Conservation (phyloP, 1,140 invertebrate species). For the Eupristina koningsbergeri region DNA sequence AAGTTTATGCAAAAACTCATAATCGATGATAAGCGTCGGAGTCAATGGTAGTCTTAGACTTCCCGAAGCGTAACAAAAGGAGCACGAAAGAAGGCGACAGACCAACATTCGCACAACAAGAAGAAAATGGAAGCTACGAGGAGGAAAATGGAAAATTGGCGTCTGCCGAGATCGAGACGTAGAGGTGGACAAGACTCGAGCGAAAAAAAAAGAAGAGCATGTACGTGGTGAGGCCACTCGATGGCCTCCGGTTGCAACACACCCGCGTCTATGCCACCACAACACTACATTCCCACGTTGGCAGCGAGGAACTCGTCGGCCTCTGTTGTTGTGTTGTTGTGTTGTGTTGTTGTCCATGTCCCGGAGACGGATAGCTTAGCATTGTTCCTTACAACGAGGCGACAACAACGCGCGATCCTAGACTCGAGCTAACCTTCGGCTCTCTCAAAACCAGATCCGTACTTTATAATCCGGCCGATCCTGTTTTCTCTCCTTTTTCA, state of each 20-base stretch:
- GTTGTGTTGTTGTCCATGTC: not conserved
- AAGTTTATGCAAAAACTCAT: not conserved
- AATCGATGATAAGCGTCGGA: not conserved
- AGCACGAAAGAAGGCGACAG: not conserved
- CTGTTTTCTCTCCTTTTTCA: too few relatives aligned
- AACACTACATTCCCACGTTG: constrained; percentile 59
- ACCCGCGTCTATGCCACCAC: not conserved
- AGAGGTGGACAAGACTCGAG: not conserved
- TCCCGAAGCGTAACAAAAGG: not conserved
- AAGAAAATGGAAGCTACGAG: not conserved
- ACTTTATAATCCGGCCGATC: too few relatives aligned
- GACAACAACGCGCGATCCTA: not conserved
- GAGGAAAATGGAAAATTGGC: constrained; percentile 20
- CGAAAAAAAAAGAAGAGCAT: constrained; percentile 55
- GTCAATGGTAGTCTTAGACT: not conserved
- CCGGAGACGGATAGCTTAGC: not conserved
- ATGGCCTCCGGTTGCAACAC: constrained; percentile 59
- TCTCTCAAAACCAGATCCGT: not conserved
- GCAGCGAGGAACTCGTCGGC: constrained; percentile 52
- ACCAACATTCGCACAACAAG: too few relatives aligned
- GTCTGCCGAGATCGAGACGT: not conserved
- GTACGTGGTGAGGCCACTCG: constrained; percentile 53
- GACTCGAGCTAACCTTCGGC: not conserved
- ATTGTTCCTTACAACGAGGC: not conserved
- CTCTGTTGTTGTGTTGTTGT: too few relatives aligned